Percentiles rank a stretch among this genome's conserved stretches.
Evolutionary conservation across 2,797 vertebrate genomes (phyloP).

Genomic region (Gambusia yucatana): DNA sequence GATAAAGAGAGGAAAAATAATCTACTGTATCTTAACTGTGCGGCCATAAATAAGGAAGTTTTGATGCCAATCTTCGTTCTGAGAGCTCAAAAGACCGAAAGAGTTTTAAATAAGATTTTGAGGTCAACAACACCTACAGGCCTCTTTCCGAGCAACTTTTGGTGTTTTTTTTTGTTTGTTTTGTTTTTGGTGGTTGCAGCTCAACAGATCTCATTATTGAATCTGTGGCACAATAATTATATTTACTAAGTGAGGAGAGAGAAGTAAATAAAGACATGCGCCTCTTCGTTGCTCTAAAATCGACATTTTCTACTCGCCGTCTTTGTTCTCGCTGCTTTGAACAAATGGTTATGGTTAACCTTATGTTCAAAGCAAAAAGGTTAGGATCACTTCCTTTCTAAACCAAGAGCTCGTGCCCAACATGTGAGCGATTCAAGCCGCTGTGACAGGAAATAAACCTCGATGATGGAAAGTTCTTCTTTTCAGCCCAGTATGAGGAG

Average conservation of each 20-base stretch:
- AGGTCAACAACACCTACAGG: neutral
- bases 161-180: too few species aligned
- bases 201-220: neutral
- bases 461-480: constrained; percentile 23
- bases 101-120: neutral
- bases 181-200: neutral
- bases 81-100: too few species aligned
- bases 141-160: neutral
- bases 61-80: too few species aligned
- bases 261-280: neutral
- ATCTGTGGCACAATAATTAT: neutral
- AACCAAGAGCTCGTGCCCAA: neutral
- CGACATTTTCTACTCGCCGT: neutral
- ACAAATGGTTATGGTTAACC: too few species aligned
- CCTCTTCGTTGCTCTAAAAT: neutral
- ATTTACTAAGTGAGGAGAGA: neutral
- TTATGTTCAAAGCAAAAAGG: too few species aligned
- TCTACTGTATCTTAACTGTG: too few species aligned
- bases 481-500: constrained; percentile 12
- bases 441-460: constrained; percentile 60
- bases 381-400: constrained; percentile 7
- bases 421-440: neutral
- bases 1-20: too few species aligned
- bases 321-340: neutral
- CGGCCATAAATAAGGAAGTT: too few species aligned